Base-by-base conservation (phyloP, 2,113 vertebrate species). In the Glareola pratincola region DNA sequence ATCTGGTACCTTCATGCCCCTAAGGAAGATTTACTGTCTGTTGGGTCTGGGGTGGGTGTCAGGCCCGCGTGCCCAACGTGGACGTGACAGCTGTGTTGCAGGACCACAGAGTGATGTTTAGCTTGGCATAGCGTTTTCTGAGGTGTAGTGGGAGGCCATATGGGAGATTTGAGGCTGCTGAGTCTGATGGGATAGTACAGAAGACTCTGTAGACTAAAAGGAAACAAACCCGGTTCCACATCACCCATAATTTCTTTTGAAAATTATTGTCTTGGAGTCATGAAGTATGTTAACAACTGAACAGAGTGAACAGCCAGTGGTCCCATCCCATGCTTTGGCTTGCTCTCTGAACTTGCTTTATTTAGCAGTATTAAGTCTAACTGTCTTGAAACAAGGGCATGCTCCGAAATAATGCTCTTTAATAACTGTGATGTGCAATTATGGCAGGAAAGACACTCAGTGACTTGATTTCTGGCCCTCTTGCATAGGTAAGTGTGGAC, bases 1-100 rank as follows among this genome's bases (percentile, higher is more conserved):
- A 0, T n/a, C 6, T n/a, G 30, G 37, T 79, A 16, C 24, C 32
- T 11, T 37, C 6, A 0, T 53, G n/a, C 11, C 20, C 9, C 43
- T 68, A 32, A 64, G 60, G 34, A 12, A 85, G 9, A 77, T 9
- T 68, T 36, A 32, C 23, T 37, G 19, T 53, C 30, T 47, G 2
- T 45, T 57, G 57, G 59, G 6, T 57, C 37, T 63, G 32, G 16
- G 21, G 37, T 59, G 37, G 24, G 14, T 30, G 53, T 63, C 69
- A 78, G 36, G 34, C 47, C 41, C 47, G 54, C 60, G 15, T 54
- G 13, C 51, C 13, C 48, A 32, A 39, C 10, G 10, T 18, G 41
- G 62, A 43, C 10, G 12, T 62, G 30, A 24, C 17, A 59, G 19
- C 41, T 78, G 24, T 79, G 21, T 48, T 85, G 41, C 41, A 63